Base-by-base conservation (phyloP, 2,888 invertebrate genomes). In the Lordiphosa andalusiaca region DNA sequence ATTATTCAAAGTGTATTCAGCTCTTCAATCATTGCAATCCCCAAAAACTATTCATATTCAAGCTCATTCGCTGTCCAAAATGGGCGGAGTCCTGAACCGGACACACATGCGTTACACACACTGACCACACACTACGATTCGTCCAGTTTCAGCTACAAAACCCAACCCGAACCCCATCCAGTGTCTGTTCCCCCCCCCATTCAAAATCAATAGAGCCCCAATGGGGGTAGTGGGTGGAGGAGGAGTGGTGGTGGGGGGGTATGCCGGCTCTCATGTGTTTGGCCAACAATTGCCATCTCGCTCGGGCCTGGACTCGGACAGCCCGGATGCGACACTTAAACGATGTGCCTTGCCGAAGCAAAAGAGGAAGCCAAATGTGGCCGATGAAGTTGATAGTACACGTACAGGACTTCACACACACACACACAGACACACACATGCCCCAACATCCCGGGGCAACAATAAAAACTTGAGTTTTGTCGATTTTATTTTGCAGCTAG, bases 391-490 rank as follows among this genome's bases (percentile, higher is more conserved):
- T 80, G 77, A 77, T 77, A 77, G 78, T 68, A 64, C 76, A 74
- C 80, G 73, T 73, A 72, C 57, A 64, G 55, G 52, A 33, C 23
- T 35, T 53, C 41, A 54, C 58, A 49, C 36, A 71, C 21, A 66
- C 36, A 59, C 35, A 63, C 7, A 66, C 10, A 58, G 4, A 50
- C 41, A 44, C 7, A 53, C 35, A 50, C 19, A 51, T 12, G 42
- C 30, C 36, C 16, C 10, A 13, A 41, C 55, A 38, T 42, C 70
- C 66, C 64, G 66, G 61, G 69, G 59, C 76, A 74, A 78, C 80
- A 80, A 80, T 82, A 78, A 82, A 81, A 80, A 73, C 67, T 78
- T 80, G 74, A 80, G 72, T 80, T 78, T 74, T 78, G 81, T 81
- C 78, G 80, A 80, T 80, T 72, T 70, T 78, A 81, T 81, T 78